A percentile compares a stretch with the other conserved stretches of the same genome.
Evolutionary conservation across 2,113 vertebrate species (phyloP).

Genomic region (Corydoras sp.): DNA sequence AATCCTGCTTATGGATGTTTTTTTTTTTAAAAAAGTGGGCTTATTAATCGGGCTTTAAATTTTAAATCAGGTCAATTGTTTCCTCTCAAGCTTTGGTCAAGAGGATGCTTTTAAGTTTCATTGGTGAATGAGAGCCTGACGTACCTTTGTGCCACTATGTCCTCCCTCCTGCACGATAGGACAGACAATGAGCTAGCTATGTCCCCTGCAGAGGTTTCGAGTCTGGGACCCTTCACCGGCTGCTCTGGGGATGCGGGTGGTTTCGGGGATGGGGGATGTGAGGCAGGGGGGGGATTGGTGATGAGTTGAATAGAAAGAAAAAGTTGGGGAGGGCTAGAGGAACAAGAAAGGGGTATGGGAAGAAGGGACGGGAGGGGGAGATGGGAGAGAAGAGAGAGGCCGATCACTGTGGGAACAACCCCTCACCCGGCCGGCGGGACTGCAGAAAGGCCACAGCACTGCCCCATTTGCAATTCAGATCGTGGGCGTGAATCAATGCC

Average conservation of each 20-base stretch:
- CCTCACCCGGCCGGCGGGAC: constrained; percentile 51
- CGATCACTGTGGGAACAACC: constrained; percentile 70
- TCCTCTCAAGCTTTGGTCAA: constrained; percentile 36
- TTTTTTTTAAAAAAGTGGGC: constrained; percentile 49
- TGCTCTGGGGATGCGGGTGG: constrained; percentile 56
- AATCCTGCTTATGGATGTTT: constrained; percentile 42
- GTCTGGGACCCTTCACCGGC: constrained; percentile 64
- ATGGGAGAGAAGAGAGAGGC: constrained; percentile 53
- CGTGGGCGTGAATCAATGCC: constrained; percentile 48
- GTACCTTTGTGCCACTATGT: constrained; percentile 52
- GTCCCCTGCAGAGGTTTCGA: constrained; percentile 55
- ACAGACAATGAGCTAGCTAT: constrained; percentile 71
- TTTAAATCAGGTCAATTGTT: constrained; percentile 52
- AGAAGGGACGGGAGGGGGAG: constrained; percentile 40
- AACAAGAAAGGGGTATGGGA: constrained; percentile 66
- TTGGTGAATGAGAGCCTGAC: constrained; percentile 48
- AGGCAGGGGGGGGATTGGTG: constrained; percentile 33
- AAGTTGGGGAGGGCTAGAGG: constrained; percentile 53
- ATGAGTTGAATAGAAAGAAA: constrained; percentile 22
- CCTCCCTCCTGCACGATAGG: constrained; percentile 44
- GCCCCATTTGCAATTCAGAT: constrained; percentile 78
- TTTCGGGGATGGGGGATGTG: constrained; percentile 50
- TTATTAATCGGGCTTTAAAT: constrained; percentile 56
- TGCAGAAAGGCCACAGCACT: constrained; percentile 61
- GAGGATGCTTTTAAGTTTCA: constrained; percentile 52